These are phyloP conservation scores for Apantesis nais DNA, from an alignment of 2,888 invertebrate genomes.

Conservation along the genomic window DNA sequence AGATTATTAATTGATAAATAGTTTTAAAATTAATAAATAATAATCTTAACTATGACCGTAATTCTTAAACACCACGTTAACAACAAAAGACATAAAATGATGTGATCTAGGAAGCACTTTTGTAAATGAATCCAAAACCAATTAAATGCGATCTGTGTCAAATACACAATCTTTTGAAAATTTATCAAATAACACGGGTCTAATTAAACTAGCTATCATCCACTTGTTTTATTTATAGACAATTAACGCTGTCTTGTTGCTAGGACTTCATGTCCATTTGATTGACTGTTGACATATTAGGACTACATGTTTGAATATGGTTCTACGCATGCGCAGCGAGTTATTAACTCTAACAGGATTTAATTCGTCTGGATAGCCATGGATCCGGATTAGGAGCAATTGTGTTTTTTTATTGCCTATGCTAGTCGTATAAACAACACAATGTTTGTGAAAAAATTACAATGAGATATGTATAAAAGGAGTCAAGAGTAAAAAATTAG, in stretches of 20 bases:
- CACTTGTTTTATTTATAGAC: slow-evolving; percentile 68
- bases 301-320: slow-evolving; percentile 46
- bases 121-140: slow-evolving; percentile 22
- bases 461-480: not conserved
- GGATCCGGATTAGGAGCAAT: slow-evolving; percentile 13
- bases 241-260: slow-evolving; percentile 65
- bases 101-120: slow-evolving; percentile 26
- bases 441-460: not conserved
- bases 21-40: not conserved
- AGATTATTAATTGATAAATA: not conserved
- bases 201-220: slow-evolving; percentile 47
- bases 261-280: slow-evolving; percentile 64
- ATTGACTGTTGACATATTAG: slow-evolving; percentile 74
- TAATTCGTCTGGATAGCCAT: slow-evolving; percentile 9
- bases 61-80: no score
- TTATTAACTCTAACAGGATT: slow-evolving; percentile 9
- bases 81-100: not conserved
- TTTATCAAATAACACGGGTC: slow-evolving; percentile 49
- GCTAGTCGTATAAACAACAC: not conserved
- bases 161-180: slow-evolving; percentile 32
- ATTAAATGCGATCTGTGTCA: slow-evolving; percentile 29
- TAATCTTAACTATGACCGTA: not conserved
- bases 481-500: not conserved
- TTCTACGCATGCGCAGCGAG: slow-evolving; percentile 20
- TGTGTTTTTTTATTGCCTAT: slow-evolving; percentile 6